Conservation (phyloP, 92 coral and sea anemone species). For the Siderastrea siderea region DNA sequence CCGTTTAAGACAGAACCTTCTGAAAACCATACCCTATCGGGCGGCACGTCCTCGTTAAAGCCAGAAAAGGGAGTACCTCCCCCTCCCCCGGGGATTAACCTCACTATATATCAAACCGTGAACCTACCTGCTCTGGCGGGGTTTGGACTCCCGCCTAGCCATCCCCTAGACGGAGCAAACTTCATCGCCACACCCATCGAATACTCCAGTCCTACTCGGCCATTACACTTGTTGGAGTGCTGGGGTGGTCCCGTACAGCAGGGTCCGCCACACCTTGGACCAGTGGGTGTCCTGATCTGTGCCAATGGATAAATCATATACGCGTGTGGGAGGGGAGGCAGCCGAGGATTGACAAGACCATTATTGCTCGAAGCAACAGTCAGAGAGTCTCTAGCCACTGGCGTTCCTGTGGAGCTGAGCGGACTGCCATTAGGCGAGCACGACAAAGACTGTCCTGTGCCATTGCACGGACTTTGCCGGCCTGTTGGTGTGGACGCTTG, state of each 20-base stretch:
- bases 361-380: constrained; percentile 82
- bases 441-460: constrained; percentile 56
- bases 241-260: constrained; percentile 87
- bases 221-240: constrained; percentile 83
- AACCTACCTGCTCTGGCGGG: constrained; percentile 81
- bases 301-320: constrained; percentile 83
- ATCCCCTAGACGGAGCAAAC: constrained; percentile 93
- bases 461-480: constrained; percentile 82
- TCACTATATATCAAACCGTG: not conserved
- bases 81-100: no score
- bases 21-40: no score
- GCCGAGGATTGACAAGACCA: constrained; percentile 92
- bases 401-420: constrained; percentile 61
- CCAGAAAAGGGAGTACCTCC: no score
- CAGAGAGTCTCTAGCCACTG: constrained; percentile 80
- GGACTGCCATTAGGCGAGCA: constrained; percentile 97
- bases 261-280: constrained; percentile 88
- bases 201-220: constrained; percentile 82
- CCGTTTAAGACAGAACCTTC: no score
- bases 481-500: constrained; percentile 65
- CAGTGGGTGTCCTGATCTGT: constrained; percentile 90
- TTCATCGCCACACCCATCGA: constrained; percentile 84
- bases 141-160: constrained; percentile 93
- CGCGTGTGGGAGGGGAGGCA: constrained; percentile 98
- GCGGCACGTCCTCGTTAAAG: no score